Conservation (phyloP, 1,140 invertebrate genomes). For the Physella acuta region DNA sequence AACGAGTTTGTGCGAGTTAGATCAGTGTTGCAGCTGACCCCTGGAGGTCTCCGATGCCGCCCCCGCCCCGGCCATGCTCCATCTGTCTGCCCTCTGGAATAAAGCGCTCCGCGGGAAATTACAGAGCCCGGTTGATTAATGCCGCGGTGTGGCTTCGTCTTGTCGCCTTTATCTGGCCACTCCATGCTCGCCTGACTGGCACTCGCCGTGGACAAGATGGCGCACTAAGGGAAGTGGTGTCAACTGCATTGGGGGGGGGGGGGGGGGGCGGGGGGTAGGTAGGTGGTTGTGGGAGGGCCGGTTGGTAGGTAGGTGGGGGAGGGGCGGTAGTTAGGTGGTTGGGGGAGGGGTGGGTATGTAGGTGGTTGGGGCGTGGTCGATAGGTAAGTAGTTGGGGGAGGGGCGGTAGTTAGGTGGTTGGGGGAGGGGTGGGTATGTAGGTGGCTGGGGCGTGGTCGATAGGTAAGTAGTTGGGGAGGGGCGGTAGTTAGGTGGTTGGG, state of each 20-base stretch:
- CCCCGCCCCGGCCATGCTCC: conserved; percentile 10
- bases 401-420: too few species aligned
- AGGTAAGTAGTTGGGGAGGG: too few species aligned
- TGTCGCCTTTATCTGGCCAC: conserved; percentile 4
- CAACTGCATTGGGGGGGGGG: neutral
- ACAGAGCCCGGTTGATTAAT: conserved; percentile 15
- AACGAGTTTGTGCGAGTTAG: too few species aligned
- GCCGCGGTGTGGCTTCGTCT: neutral
- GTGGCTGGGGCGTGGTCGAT: too few species aligned
- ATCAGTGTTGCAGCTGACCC: neutral
- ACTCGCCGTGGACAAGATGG: neutral
- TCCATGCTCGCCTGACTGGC: neutral
- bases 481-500: too few species aligned
- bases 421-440: too few species aligned
- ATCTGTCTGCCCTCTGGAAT: conserved; percentile 16
- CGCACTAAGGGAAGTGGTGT: neutral
- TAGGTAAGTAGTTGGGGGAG: too few species aligned
- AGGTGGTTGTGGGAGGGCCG: neutral
- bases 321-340: neutral
- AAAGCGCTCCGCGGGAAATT: conserved; percentile 19
- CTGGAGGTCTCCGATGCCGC: conserved; percentile 5
- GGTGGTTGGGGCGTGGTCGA: too few species aligned
- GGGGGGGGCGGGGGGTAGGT: neutral
- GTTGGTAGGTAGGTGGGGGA: neutral
- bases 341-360: neutral